These are phyloP conservation scores for Shinisaurus crocodilurus DNA, from an alignment of 2,113 vertebrate species.

Conservation along the genomic window DNA sequence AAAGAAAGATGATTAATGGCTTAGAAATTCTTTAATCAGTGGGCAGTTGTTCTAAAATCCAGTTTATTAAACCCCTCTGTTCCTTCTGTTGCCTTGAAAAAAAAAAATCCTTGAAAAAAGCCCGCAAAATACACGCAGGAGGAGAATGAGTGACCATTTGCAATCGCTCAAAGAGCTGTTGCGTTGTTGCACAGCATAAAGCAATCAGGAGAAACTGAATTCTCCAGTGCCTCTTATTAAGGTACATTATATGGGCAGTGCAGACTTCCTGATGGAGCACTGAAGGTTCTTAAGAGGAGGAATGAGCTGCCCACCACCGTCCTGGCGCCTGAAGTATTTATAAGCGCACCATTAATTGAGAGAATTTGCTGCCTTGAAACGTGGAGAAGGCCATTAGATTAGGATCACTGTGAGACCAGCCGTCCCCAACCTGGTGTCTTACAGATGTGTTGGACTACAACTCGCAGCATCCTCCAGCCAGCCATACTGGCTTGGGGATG, in stretches of 20 bases:
- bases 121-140: no score
- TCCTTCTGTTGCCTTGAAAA: no score
- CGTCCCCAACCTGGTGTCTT: no score
- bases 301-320: not conserved
- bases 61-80: not conserved
- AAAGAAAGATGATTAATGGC: not conserved
- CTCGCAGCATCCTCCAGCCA: no score
- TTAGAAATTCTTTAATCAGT: not conserved
- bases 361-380: no score
- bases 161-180: not conserved
- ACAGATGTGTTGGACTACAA: no score
- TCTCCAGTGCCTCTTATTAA: not conserved
- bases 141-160: no score
- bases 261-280: not conserved
- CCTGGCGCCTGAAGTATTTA: not conserved
- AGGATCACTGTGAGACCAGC: no score
- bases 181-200: not conserved
- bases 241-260: not conserved
- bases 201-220: not conserved
- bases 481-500: no score
- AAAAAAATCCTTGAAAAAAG: no score
- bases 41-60: not conserved
- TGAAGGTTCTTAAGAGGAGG: not conserved
- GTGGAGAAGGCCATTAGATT: no score
- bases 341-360: no score